Evolutionary conservation across 35 echinoderm and acorn worm genomes (phyloP).

Genomic region (Diadema setosum): DNA sequence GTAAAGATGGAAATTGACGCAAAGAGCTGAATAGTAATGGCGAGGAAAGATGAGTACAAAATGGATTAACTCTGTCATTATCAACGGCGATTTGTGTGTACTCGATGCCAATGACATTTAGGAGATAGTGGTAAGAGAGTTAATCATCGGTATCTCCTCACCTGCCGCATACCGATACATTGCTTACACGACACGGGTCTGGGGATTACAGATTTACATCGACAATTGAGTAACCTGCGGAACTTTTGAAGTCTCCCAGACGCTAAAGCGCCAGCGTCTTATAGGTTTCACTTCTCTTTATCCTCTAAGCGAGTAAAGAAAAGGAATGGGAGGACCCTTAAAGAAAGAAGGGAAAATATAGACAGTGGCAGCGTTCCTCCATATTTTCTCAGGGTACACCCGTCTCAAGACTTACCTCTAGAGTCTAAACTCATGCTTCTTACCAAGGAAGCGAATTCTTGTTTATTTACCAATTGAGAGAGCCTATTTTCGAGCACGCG

Average conservation of each 20-base stretch:
- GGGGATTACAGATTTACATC: not conserved
- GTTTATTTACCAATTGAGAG: conserved; percentile 22
- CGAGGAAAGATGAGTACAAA: no score
- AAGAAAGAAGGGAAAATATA: no score
- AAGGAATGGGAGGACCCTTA: no score
- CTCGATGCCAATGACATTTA: no score
- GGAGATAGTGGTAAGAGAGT: no score
- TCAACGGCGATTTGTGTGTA: no score
- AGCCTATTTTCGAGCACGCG: not conserved
- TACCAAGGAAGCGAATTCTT: not conserved
- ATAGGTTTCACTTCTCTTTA: not conserved
- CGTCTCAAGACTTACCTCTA: not conserved
- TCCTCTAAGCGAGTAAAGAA: not conserved
- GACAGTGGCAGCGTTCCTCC: no score
- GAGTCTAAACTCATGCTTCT: not conserved
- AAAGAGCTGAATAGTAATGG: no score
- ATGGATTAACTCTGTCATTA: no score
- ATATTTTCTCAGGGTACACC: no score
- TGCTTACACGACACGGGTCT: not conserved
- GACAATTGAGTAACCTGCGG: not conserved
- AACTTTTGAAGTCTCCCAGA: not conserved
- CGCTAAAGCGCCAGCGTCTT: not conserved
- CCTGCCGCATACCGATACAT: not conserved
- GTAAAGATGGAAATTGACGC: no score
- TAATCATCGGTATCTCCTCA: no score